These are phyloP conservation scores for Lasioglossum zephyrum DNA, from an alignment of 2,888 invertebrate genomes.

Conservation along the genomic window DNA sequence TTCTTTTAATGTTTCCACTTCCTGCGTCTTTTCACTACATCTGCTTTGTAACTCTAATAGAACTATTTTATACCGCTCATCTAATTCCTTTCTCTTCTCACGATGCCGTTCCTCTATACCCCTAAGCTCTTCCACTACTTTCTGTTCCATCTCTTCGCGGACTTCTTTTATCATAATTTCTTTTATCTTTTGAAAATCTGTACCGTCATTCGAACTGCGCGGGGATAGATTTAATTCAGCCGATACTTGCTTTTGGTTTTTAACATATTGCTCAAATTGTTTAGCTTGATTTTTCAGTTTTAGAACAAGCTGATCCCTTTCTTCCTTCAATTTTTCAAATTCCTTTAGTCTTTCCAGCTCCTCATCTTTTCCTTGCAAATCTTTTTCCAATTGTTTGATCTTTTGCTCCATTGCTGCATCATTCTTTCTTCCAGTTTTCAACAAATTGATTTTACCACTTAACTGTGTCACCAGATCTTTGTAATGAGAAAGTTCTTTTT, in stretches of 20 bases:
- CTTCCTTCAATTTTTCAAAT: slow-evolving; percentile 83
- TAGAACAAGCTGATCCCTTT: slow-evolving; percentile 87
- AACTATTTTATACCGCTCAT: slow-evolving; percentile 85
- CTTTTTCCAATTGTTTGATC: slow-evolving; percentile 76
- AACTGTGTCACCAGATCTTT: slow-evolving; percentile 74
- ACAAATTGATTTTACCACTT: slow-evolving; percentile 62
- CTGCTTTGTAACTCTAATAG: slow-evolving; percentile 85
- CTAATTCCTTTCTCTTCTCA: slow-evolving; percentile 85
- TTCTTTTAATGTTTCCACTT: slow-evolving; percentile 85
- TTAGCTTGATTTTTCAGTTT: slow-evolving; percentile 88
- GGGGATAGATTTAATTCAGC: slow-evolving; percentile 78
- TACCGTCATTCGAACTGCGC: slow-evolving; percentile 71
- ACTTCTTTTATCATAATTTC: slow-evolving; percentile 87
- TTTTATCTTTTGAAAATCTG: slow-evolving; percentile 84
- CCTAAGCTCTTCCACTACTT: slow-evolving; percentile 88
- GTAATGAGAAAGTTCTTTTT: slow-evolving; percentile 74
- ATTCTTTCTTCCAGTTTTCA: slow-evolving; percentile 68
- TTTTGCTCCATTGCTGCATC: slow-evolving; percentile 70
- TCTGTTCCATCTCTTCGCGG: slow-evolving; percentile 89
- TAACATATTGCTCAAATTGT: slow-evolving; percentile 88
- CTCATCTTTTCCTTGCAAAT: slow-evolving; percentile 75
- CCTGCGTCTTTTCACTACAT: slow-evolving; percentile 86
- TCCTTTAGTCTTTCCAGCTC: slow-evolving; percentile 74
- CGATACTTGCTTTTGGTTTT: slow-evolving; percentile 85
- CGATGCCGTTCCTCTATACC: slow-evolving; percentile 86